Conservation (phyloP, 2,797 vertebrate species). For the Enteromius paludinosus region DNA sequence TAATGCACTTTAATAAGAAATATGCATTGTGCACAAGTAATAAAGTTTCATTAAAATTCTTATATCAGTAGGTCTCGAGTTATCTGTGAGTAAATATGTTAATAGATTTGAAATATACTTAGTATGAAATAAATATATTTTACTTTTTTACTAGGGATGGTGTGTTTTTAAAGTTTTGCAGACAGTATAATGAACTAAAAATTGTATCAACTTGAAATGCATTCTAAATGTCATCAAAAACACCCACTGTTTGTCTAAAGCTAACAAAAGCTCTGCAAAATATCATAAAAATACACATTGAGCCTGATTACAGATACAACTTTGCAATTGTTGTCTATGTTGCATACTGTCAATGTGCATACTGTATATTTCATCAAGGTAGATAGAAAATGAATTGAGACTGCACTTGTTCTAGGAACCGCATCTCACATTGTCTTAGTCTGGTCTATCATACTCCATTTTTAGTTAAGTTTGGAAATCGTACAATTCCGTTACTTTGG, state of each 20-base stretch:
- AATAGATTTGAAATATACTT: too few relatives aligned
- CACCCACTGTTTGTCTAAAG: slow-evolving; percentile 2
- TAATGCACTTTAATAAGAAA: too few relatives aligned
- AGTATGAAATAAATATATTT: too few relatives aligned
- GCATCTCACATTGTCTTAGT: not conserved
- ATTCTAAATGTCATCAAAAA: not conserved
- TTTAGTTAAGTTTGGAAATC: slow-evolving; percentile 17
- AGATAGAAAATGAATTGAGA: not conserved
- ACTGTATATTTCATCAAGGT: not conserved
- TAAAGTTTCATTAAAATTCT: too few relatives aligned
- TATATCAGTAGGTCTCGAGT: too few relatives aligned
- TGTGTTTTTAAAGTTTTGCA: not conserved
- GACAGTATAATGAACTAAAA: not conserved
- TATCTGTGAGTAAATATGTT: too few relatives aligned
- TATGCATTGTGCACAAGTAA: too few relatives aligned
- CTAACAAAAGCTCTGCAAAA: not conserved
- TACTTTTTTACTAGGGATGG: too few relatives aligned
- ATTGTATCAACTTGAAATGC: not conserved
- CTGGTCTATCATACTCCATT: slow-evolving; percentile 2
- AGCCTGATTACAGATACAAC: not conserved
- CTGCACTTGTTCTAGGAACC: not conserved
- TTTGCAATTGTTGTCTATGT: not conserved
- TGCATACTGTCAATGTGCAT: not conserved
- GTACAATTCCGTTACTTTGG: slow-evolving; percentile 28
- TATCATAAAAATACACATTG: not conserved